Base-by-base conservation (phyloP, 1,140 invertebrate genomes). In the Aphelinus atriplicis region DNA sequence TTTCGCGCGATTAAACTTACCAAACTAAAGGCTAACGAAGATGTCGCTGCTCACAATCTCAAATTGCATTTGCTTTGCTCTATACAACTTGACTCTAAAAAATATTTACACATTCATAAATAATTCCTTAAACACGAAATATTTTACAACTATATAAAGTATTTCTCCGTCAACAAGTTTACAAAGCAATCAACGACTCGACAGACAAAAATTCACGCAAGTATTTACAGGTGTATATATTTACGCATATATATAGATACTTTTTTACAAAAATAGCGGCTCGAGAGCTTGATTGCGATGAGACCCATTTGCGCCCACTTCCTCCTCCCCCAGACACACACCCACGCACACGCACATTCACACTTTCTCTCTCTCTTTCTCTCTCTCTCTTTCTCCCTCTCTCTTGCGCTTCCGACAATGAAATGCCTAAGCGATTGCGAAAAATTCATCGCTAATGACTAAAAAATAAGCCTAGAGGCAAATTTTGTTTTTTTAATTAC, bases 71-170 rank as follows among this genome's bases (percentile, higher is more conserved):
- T 69, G 45, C 57, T 57, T 63, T 55, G 58, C 47, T 58, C 61
- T 73, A 73, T 67, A 67, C 55, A 73, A 26, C 53, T 67, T 42
- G 10, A 1, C 45, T 67, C 51, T 68, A 47, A 50, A 68, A 74
- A 74, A 61, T 74, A 74, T 74, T 74, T 68, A 74, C 58, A 74
- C 42, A 63, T 68, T 61, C 47, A 68, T 74, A 74, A 74, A 74
- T 74, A 48, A 63, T 68, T 9, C 62, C 10, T 65, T 72, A 64
- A 64, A 74, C 7, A 63, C 51, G 51, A 46, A 56, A 55, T 68
- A 74, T 68, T 68, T n/a, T 74, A 68, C 63, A 62, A 45, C 26
- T 64, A 4, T 60, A n/a, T 61, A 65, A 53, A 47, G 57, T 42
- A 60, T 65, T 9, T 67, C 7, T 65, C 5, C 26, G 64, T 9